Base-by-base conservation (phyloP, 1,140 invertebrate genomes). In the Bacillus rossius region DNA sequence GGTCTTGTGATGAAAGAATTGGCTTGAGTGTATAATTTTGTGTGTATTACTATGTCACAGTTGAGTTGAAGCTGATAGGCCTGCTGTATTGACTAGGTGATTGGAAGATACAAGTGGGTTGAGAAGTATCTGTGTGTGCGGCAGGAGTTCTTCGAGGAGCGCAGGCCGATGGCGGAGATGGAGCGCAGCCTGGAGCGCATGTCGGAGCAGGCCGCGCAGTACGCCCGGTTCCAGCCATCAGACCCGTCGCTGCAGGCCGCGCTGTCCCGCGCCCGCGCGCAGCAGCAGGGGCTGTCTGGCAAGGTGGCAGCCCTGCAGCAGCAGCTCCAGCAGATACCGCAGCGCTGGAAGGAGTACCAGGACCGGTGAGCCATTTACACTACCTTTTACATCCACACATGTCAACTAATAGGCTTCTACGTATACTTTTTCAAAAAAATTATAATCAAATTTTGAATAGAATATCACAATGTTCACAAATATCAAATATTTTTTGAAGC, bases 301-400 rank as follows among this genome's bases (percentile, higher is more conserved):
- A 83, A 84, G 67, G 79, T 94, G 16, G 86, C 91, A 63, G 76
- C 80, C 57, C 80, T 94, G 56, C 79, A 84, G 43, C 77, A 85
- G 56, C 87, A 92, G 59, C 72, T 96, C 29, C 86, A 92, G 64
- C 85, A 92, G 71, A 88, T 96, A 60, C 92, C 92, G 3, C 87
- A 92, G 53, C 87, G 94, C 69, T 96, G 93, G 94, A 85, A 88
- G 55, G 81, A 84, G 8, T 96, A 96, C 65, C 85, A 85, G 72
- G 72, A 83, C 43, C 93, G 86, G 79, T 86, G 71, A 75, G 72
- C 64, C n/a, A 8, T 49, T 13, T 7, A 41, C 50, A n/a, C 20
- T 19, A 29, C 47, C 48, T 5, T 2, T 53, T 29, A n/a, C n/a
- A n/a, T n/a, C n/a, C n/a, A 20, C 20, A 61, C 42, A 20, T 38